Conservation (phyloP, 2,797 vertebrate species). For the Silurus aristotelis region DNA sequence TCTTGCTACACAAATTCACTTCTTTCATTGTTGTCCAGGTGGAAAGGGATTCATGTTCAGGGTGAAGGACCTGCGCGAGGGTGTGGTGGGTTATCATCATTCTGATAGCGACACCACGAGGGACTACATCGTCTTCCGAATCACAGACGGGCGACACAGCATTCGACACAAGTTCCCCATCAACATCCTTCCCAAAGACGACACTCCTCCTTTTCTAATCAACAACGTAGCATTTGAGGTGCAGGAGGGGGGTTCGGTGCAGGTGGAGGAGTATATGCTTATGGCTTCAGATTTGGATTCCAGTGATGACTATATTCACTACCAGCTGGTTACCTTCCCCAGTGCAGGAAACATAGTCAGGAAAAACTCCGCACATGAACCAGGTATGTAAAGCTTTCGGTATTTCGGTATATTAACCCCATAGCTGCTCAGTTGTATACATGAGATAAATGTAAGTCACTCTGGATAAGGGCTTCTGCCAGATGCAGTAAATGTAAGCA, state of each 20-base stretch:
- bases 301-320: slow-evolving; percentile 69
- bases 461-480: no score
- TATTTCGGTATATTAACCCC: neutral
- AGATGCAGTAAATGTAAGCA: no score
- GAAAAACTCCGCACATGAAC: slow-evolving; percentile 58
- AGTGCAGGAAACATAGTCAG: slow-evolving; percentile 66
- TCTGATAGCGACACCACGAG: slow-evolving; percentile 75
- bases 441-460: no score
- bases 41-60: slow-evolving; percentile 79
- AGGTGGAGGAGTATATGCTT: slow-evolving; percentile 65
- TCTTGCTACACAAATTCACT: slow-evolving; percentile 40
- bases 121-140: slow-evolving; percentile 72
- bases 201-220: slow-evolving; percentile 72
- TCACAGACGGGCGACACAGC: slow-evolving; percentile 75
- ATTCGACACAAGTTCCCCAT: slow-evolving; percentile 73
- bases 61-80: slow-evolving; percentile 71
- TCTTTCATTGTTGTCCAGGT: slow-evolving; percentile 61
- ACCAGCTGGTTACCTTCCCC: slow-evolving; percentile 49
- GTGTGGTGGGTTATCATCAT: slow-evolving; percentile 74
- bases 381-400: slow-evolving; percentile 58
- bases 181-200: slow-evolving; percentile 73
- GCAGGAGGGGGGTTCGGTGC: slow-evolving; percentile 55
- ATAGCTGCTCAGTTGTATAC: no score
- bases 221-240: slow-evolving; percentile 72
- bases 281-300: slow-evolving; percentile 73